Evolutionary conservation across 1,140 invertebrate genomes (phyloP), one percentile per base, ranked within the genome.

Genomic region (Drosophila sechellia): DNA sequence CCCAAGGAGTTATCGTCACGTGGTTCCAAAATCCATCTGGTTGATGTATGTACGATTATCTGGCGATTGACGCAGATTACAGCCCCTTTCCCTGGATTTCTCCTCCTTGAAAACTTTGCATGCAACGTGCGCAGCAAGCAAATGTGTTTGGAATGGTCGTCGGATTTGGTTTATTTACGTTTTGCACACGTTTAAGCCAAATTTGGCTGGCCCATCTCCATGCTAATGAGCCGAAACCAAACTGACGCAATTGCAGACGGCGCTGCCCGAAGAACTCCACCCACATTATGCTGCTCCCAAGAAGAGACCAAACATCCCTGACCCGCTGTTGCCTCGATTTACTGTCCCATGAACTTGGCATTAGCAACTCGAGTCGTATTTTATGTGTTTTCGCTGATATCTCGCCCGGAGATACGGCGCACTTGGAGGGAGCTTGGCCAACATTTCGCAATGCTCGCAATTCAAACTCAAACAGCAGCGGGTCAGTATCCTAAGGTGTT

Each of bases 131-230:
- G 11, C 64, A 31, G 59, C 43, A 68, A 52, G 42, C 22, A 48
- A 65, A 65, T 61, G 35, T 27, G 3, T 34, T 22, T 20, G 55
- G 5, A 60, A 59, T 52, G 64, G 64, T 68, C 59, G 43, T 43
- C 64, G 35, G 35, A 13, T 40, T 49, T 53, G 20, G 65, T 66
- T 68, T 68, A 48, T 69, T 70, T 69, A 69, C 66, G 64, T 70
- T 70, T 70, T 70, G 66, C 64, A 71, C 65, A 70, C 35, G 64
- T 40, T 69, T 56, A 48, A 39, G 50, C 64, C 64, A 70, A 70
- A 71, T 57, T 56, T 34, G 50, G 52, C 45, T 55, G 45, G 50
- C 43, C 65, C 52, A 25, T 49, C 54, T 49, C 68, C 65, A 71
- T 71, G 68, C 68, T 71, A 71, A 71, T 71, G 52, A 57, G 64